phyloP scores from a whole-genome alignment of 1,140 invertebrate species.

The Anthonomus grandis region DNA sequence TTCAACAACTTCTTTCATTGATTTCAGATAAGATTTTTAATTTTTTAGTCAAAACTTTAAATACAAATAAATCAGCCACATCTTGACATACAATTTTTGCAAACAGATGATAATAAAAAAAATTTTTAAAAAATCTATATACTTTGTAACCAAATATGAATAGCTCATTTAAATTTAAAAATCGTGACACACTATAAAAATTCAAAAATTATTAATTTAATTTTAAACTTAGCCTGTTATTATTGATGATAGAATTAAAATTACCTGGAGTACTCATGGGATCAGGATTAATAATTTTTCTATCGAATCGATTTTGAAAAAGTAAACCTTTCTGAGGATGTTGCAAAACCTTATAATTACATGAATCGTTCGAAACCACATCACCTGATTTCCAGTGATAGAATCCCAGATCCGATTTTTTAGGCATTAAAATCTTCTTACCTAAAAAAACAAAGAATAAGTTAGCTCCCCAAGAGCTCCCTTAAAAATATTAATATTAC shows the following conservation, averaged over 20 bases:
- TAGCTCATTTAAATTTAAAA: no score
- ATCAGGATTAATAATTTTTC: constrained; percentile 57
- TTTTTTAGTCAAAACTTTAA: no score
- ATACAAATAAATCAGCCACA: no score
- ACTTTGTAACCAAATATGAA: no score
- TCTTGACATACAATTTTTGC: no score
- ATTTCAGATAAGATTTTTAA: no score
- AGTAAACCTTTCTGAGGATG: constrained; percentile 52
- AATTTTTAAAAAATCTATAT: no score
- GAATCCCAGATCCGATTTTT: constrained; percentile 65
- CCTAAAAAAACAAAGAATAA: constrained; percentile 13
- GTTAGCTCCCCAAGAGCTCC: neutral
- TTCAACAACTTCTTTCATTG: no score
- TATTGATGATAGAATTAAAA: neutral
- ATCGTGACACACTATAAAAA: no score
- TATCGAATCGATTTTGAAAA: constrained; percentile 63
- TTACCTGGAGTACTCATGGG: constrained; percentile 49
- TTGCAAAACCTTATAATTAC: constrained; percentile 28
- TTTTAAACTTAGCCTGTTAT: neutral
- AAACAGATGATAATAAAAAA: no score
- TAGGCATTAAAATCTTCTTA: constrained; percentile 46
- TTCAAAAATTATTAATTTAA: neutral
- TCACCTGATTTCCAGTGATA: constrained; percentile 65
- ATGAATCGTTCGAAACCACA: constrained; percentile 28
- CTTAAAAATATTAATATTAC: constrained; percentile 16